These are phyloP conservation scores for Strix aluco DNA, from an alignment of 2,113 vertebrate species.

Conservation along the genomic window DNA sequence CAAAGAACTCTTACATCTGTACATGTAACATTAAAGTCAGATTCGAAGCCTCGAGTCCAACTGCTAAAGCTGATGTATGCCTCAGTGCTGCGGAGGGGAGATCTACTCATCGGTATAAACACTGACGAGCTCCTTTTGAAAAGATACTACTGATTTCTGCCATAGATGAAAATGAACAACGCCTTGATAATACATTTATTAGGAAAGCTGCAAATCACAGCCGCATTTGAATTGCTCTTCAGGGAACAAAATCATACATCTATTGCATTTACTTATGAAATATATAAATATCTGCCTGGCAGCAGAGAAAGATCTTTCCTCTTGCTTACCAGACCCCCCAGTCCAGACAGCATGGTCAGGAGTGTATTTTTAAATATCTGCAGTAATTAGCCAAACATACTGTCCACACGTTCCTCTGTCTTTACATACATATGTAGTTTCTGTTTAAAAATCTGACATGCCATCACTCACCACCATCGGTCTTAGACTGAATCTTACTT, in stretches of 20 bases:
- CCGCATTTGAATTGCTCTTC: not conserved
- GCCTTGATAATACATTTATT: not conserved
- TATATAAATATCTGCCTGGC: not conserved
- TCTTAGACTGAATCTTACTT: not conserved
- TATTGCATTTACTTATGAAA: not conserved
- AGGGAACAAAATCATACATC: not conserved
- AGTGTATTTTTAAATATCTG: not conserved
- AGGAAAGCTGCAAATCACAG: not conserved
- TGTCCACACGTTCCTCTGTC: not conserved
- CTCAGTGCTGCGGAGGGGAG: not conserved
- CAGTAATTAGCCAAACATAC: not conserved
- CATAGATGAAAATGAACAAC: not conserved
- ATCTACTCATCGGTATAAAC: not conserved
- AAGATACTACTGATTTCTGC: not conserved
- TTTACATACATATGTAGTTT: not conserved
- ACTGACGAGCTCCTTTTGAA: not conserved
- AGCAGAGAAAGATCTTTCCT: not conserved
- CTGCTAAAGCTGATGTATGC: not conserved
- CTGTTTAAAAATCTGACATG: not conserved
- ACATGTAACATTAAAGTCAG: not conserved
- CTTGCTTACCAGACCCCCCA: not conserved
- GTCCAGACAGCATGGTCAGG: not conserved
- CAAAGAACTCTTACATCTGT: not conserved
- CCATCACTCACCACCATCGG: not conserved
- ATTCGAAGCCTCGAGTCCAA: not conserved